phyloP scores from a whole-genome alignment of 2,113 vertebrate species.

The Lethenteron camtschaticum region DNA sequence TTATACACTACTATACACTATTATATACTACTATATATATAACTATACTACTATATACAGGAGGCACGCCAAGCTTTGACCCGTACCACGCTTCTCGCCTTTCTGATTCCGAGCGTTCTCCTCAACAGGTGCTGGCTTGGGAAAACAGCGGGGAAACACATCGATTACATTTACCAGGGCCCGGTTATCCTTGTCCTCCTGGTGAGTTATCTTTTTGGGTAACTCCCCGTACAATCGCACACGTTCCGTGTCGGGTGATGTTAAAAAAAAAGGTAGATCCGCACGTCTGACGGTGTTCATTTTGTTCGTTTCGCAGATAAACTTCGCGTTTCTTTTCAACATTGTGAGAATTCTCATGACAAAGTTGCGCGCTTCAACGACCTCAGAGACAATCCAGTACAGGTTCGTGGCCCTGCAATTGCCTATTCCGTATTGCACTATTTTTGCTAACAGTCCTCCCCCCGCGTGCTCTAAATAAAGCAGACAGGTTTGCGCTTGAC shows the following conservation, averaged over 20 bases:
- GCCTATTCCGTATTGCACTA: no score
- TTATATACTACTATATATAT: no score
- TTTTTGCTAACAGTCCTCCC: neutral
- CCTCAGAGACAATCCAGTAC: conserved; percentile 71
- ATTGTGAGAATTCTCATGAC: conserved; percentile 89
- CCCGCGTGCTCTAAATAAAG: neutral
- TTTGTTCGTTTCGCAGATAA: conserved; percentile 34
- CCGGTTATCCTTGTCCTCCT: conserved; percentile 88
- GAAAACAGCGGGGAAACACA: conserved; percentile 65
- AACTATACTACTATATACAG: neutral
- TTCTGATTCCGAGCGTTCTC: neutral
- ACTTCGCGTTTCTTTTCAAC: conserved; percentile 90
- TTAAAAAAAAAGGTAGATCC: neutral
- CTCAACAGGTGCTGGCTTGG: conserved; percentile 84
- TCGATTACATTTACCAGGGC: conserved; percentile 92
- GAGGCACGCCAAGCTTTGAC: neutral
- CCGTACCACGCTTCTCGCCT: neutral
- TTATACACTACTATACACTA: no score
- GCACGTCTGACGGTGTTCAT: neutral
- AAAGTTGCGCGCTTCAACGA: conserved; percentile 71
- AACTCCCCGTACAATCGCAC: rapidly evolving
- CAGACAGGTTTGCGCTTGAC: no score
- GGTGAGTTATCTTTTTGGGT: conserved; percentile 29
- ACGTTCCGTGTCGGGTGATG: neutral
- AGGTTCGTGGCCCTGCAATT: conserved; percentile 18